phyloP scores from a whole-genome alignment of 2,797 vertebrate genomes.

The Aldrovandia affinis region DNA sequence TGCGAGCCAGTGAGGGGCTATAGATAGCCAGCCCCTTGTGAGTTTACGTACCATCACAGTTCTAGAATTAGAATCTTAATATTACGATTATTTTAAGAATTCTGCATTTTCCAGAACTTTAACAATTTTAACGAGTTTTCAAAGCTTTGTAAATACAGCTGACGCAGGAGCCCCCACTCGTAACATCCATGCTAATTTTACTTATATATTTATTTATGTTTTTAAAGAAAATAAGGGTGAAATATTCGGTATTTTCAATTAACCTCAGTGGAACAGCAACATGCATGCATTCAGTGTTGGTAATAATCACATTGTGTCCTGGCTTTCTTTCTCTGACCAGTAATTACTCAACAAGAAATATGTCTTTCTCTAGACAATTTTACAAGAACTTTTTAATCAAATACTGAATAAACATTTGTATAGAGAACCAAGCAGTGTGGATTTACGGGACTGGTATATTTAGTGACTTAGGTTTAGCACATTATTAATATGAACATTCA shows the following conservation, averaged over 20 bases:
- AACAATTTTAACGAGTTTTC: not conserved
- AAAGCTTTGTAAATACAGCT: not conserved
- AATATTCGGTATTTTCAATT: not conserved
- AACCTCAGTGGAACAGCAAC: not conserved
- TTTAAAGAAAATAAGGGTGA: not conserved
- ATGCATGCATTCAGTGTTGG: no score
- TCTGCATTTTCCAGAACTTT: constrained; percentile 4
- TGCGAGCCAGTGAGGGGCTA: constrained; percentile 48
- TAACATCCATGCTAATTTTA: not conserved
- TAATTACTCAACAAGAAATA: not conserved
- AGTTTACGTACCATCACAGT: constrained; percentile 28
- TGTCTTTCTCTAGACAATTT: no score
- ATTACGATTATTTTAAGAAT: constrained; percentile 32
- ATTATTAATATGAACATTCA: no score
- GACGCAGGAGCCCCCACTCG: no score
- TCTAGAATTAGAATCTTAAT: constrained; percentile 51
- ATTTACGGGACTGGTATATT: no score
- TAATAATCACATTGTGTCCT: not conserved
- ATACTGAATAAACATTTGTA: no score
- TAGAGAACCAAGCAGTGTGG: no score
- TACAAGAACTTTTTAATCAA: no score
- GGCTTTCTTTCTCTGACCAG: not conserved
- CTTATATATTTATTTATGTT: not conserved
- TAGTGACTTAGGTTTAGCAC: no score
- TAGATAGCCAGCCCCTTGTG: constrained; percentile 47